Base-by-base conservation (phyloP, 1,140 invertebrate genomes). In the Drosophila subpulchrella region DNA sequence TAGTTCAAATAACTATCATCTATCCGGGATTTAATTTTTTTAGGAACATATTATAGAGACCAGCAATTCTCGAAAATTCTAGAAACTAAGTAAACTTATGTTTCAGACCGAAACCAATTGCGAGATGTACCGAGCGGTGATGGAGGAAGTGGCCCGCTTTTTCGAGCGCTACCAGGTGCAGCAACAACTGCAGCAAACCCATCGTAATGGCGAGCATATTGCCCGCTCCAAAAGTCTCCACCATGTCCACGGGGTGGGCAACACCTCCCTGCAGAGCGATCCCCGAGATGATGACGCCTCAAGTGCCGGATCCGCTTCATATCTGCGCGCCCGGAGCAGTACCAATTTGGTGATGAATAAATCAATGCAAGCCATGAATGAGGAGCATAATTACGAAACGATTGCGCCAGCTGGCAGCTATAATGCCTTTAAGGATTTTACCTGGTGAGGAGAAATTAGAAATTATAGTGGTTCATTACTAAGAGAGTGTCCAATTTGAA, bases 101-200 rank as follows among this genome's bases (percentile, higher is more conserved):
- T 54, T 51, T 5, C 93, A 97, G 96, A 95, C 95, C 72, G 96
- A 96, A 92, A 94, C 95, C 24, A 96, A 95, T 91, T 94, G 95
- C 71, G 94, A 96, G 90, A 97, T 97, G 96, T 96, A 96, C 91
- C 94, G 95, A 77, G 95, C 95, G 11, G 94, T 97, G 68, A 95
- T 97, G 94, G 95, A 96, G 89, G 96, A 97, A 92, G 95, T 96
- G 44, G 94, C 96, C 15, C 94, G 94, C 34, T 97, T 96, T 91
- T 91, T 97, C 74, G 96, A 96, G 80, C 94, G 95, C 90, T 95
- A 95, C 10, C 93, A 92, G 42, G 63, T 81, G 30, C 82, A 80
- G 42, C 80, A 82, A 0, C 73, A 68, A 13, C 60, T 48, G 3
- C 84, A 84, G 36, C 76, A 77, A 11, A 50, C 68, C 36, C 68